Base-by-base conservation (phyloP, 2,888 invertebrate genomes). In the Strigamia crassipes region DNA sequence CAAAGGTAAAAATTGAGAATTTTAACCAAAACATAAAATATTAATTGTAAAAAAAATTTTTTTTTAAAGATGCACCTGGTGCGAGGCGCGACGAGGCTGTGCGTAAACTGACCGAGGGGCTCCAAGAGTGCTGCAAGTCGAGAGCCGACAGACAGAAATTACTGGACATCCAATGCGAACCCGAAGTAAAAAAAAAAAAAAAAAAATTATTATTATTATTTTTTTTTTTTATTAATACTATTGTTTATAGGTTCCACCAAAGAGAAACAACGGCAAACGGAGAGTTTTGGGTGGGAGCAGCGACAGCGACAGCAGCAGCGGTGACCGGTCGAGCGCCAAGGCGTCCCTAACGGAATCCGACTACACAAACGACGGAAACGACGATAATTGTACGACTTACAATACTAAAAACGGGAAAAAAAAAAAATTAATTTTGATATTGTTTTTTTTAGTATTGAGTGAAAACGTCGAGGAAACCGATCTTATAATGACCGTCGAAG, bases 401-500 rank as follows among this genome's bases (percentile, higher is more conserved):
- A 66, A 66, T n/a, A n/a, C n/a, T n/a, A n/a, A n/a, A n/a, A n/a
- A 27, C 27, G 27, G 27, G 27, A 27, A 27, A 27, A 2, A 27
- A 27, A 27, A 27, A 27, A 2, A 27, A 27, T 27, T 27, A 2
- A 27, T 27, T 2, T 27, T 27, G n/a, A n/a, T 27, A n/a, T n/a
- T n/a, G n/a, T 27, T 27, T 27, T 27, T 38, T 6, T 38, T 10
- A 38, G 38, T 38, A 38, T 38, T 38, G 6, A 38, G 9, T 10
- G 38, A 38, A 38, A 38, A 38, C 6, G 38, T 38, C 38, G 38
- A 73, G 31, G 56, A 56, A 56, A 73, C 27, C 10, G 73, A 31
- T 31, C 73, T 73, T 31, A 31, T 73, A 1, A 73, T 73, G 73
- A 27, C 73, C 15, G 73, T 73, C 13, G 73, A 73, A 23, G 73